phyloP scores from a whole-genome alignment of 1,140 invertebrate species.

The Delia radicum region DNA sequence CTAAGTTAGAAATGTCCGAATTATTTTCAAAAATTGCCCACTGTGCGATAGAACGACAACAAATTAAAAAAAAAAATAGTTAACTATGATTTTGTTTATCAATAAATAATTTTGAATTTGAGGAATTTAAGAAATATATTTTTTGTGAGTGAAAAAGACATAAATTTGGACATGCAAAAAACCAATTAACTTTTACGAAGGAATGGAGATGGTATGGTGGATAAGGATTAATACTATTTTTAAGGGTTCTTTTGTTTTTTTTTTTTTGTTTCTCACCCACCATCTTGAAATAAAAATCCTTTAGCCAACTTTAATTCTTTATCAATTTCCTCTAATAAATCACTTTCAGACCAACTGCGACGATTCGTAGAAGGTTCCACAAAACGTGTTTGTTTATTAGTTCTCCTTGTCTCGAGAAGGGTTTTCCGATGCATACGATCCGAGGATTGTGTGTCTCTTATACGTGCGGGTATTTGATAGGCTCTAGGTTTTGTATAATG shows the following conservation, averaged over 20 bases:
- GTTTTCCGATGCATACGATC: not conserved
- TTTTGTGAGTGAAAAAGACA: not conserved
- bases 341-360: slow-evolving; percentile 54
- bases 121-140: not conserved
- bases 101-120: too few relatives aligned
- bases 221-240: not conserved
- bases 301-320: slow-evolving; percentile 61
- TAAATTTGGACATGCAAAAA: not conserved
- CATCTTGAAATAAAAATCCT: slow-evolving; percentile 62
- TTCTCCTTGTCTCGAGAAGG: slow-evolving; percentile 26
- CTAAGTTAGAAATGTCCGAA: too few relatives aligned
- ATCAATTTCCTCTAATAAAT: slow-evolving; percentile 69
- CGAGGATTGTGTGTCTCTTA: not conserved
- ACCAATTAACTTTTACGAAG: not conserved
- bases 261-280: slow-evolving; percentile 37
- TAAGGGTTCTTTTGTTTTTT: not conserved
- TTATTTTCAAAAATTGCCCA: too few relatives aligned
- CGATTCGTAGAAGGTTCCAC: slow-evolving; percentile 39
- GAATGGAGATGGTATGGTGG: not conserved
- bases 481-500: not conserved
- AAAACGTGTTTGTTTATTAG: slow-evolving; percentile 50
- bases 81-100: too few relatives aligned
- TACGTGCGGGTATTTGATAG: not conserved
- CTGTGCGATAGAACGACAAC: too few relatives aligned
- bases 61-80: too few relatives aligned